A percentile compares a stretch with the other conserved stretches of the same genome.
phyloP scores from a whole-genome alignment of 2,797 vertebrate genomes.

The Denticeps clupeoides region DNA sequence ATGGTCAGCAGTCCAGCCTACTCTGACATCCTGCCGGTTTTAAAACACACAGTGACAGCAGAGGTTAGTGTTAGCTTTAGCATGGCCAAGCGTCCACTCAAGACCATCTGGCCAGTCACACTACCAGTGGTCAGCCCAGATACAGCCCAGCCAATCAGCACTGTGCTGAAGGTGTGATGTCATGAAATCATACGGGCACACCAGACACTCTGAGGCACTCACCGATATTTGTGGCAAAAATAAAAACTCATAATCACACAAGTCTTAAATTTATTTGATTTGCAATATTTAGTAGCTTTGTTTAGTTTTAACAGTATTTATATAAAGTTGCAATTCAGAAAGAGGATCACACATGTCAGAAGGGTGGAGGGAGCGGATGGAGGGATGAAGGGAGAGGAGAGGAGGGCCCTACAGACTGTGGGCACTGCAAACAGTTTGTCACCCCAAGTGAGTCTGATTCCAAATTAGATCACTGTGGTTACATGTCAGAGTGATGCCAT shows the following conservation, averaged over 20 bases:
- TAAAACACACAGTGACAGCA: background rate
- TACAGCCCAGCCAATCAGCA: background rate
- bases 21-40: background rate
- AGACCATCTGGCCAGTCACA: background rate
- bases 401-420: no score
- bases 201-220: background rate
- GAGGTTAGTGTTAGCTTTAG: background rate
- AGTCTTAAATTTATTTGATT: no score
- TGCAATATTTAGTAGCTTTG: no score
- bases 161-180: background rate
- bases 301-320: no score
- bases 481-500: slow-evolving; percentile 93
- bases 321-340: no score
- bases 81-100: background rate
- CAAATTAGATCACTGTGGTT: slow-evolving; percentile 87
- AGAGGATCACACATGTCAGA: background rate
- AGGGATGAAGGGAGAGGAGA: slow-evolving; percentile 9
- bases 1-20: background rate
- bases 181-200: background rate
- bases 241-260: background rate
- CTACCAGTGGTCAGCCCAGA: background rate
- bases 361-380: background rate
- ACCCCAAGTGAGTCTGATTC: slow-evolving; percentile 68
- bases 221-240: background rate
- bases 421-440: slow-evolving; percentile 63